These are phyloP conservation scores for Diadumene lineata DNA, from an alignment of 92 coral and sea anemone species.

Conservation along the genomic window DNA sequence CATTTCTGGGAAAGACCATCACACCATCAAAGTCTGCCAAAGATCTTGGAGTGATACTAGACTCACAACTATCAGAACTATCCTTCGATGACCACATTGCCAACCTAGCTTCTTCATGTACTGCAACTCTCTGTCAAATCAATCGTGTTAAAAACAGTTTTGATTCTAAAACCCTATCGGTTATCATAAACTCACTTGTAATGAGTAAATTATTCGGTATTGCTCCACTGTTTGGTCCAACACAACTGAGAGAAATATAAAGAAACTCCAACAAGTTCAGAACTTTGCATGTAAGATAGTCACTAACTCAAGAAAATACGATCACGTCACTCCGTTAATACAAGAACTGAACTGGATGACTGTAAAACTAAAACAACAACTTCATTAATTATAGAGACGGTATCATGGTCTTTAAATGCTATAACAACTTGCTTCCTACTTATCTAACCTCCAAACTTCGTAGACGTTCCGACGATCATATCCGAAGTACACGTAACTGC, in stretches of 20 bases:
- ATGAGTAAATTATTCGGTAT: conserved; percentile 35
- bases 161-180: conserved; percentile 21
- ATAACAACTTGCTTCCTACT: neutral
- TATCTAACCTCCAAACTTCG: neutral
- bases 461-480: neutral
- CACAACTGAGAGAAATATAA: conserved; percentile 28
- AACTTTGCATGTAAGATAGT: conserved; percentile 30
- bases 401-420: neutral
- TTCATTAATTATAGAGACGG: neutral
- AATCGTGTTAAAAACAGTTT: conserved; percentile 39
- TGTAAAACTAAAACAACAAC: conserved; percentile 12
- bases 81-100: neutral
- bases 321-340: conserved; percentile 13
- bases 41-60: conserved; percentile 31
- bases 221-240: conserved; percentile 45
- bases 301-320: conserved; percentile 18
- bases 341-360: conserved; percentile 35
- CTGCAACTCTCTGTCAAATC: conserved; percentile 43
- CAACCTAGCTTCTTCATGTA: conserved; percentile 22
- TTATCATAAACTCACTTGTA: conserved; percentile 35
- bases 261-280: conserved; percentile 35
- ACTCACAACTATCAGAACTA: conserved; percentile 34
- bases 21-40: conserved; percentile 15
- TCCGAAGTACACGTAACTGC: neutral
- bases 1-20: conserved; percentile 29